Evolutionary conservation across 2,113 vertebrate species (phyloP).

Genomic region (Brachyistius frenatus): DNA sequence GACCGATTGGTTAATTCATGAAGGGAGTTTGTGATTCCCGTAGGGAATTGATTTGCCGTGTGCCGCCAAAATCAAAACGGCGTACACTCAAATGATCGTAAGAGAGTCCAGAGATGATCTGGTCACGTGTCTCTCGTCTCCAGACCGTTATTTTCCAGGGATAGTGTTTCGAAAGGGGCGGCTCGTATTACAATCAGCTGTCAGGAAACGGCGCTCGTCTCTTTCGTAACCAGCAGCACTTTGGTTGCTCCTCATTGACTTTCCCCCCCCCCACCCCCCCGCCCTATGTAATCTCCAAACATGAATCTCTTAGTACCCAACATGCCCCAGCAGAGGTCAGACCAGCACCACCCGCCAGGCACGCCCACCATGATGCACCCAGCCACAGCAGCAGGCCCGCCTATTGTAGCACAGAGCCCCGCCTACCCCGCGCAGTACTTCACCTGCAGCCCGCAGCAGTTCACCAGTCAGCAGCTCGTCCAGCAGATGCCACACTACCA

Average conservation of each 20-base stretch:
- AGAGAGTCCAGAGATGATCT: neutral
- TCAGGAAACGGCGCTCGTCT: too few species aligned
- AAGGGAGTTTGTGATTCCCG: too few species aligned
- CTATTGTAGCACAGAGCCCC: conserved; percentile 93
- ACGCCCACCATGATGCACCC: conserved; percentile 95
- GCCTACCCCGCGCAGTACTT: conserved; percentile 97
- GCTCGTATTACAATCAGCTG: too few species aligned
- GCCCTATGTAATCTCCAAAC: conserved; percentile 21
- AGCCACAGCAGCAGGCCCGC: conserved; percentile 94
- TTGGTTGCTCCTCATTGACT: too few species aligned
- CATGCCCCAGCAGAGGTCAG: conserved; percentile 97
- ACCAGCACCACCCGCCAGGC: conserved; percentile 94
- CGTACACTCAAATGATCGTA: too few species aligned
- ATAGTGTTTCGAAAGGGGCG: too few species aligned
- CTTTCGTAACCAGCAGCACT: too few species aligned
- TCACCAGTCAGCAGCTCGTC: conserved; percentile 94
- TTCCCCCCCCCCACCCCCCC: neutral
- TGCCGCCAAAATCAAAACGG: too few species aligned
- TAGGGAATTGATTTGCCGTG: too few species aligned
- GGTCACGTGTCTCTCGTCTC: neutral
- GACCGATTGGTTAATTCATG: neutral
- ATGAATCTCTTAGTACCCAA: conserved; percentile 89
- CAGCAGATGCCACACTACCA: conserved; percentile 98
- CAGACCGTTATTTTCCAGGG: neutral
- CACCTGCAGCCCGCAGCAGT: conserved; percentile 96